Evolutionary conservation across 1,140 invertebrate genomes (phyloP).

Genomic region (Acromyrmex heyeri): DNA sequence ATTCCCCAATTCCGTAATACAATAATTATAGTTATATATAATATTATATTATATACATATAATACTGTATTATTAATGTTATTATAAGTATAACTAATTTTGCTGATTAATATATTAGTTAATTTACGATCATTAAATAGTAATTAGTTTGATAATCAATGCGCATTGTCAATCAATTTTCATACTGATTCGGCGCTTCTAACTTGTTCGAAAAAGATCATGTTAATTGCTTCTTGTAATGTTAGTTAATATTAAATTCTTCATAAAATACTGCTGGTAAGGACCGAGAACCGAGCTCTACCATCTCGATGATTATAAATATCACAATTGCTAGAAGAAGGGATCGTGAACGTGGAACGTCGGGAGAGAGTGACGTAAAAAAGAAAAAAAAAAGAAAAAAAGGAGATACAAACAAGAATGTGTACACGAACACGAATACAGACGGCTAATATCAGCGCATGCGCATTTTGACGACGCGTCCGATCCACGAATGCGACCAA

Average conservation of each 20-base stretch:
- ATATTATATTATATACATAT: too few species aligned
- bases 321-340: slow-evolving; percentile 6
- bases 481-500: background rate
- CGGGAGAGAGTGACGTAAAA: slow-evolving; percentile 12
- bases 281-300: slow-evolving; percentile 2
- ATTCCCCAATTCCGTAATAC: too few species aligned
- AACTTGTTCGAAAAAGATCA: background rate
- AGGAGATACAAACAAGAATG: background rate
- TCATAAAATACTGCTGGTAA: background rate
- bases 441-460: background rate
- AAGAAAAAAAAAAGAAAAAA: background rate
- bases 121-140: background rate
- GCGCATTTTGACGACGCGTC: slow-evolving; percentile 15
- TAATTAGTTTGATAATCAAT: background rate
- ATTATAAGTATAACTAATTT: background rate
- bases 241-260: background rate
- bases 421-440: background rate
- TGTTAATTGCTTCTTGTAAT: background rate
- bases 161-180: background rate
- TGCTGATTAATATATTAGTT: background rate
- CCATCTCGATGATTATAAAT: slow-evolving; percentile 32
- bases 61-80: too few species aligned
- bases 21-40: too few species aligned
- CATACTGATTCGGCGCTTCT: background rate
- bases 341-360: slow-evolving; percentile 3